Base-by-base conservation (phyloP, 2,113 vertebrate species). In the Arvicanthis niloticus region DNA sequence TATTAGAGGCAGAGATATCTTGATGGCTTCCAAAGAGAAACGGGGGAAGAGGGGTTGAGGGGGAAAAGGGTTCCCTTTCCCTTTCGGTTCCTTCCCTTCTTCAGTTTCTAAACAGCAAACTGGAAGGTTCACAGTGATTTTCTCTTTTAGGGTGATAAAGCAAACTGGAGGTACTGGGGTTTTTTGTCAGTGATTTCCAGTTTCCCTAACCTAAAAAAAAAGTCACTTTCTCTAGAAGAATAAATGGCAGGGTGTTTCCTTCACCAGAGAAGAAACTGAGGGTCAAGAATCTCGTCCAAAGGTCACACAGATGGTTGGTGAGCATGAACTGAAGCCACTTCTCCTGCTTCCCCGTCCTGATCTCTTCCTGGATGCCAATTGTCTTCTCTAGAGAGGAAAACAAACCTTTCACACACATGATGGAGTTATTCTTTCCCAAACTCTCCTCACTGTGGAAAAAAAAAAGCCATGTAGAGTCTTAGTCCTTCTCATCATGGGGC, bases 1-100 rank as follows among this genome's bases (percentile, higher is more conserved):
- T 98, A 73, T 93, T 97, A 98, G 87, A 97, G 97, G 90, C 98
- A 94, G 51, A 95, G 95, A 62, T 76, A 95, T 95, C 96, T 97
- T 97, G 92, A 97, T 98, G 89, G 87, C 97, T 96, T 97, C 97
- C 96, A 97, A 97, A 98, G 81, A 97, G 96, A 77, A 89, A 15
- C 34, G 4, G 62, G 45, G 9, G 76, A 51, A 8, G 58, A n/a
- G 34, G 60, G 60, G 58, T 0, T 22, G 17, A 11, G 65, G 53
- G 16, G 53, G 13, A 4, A 56, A 3, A 16, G 53, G 58, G 31
- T 34, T 4, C 2, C 31, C 67, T 68, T 68, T 68, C 3, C 5
- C 81, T 89, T 96, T 91, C 93, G n/a, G 37, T 34, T 31, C 29
- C 80, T 67, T 78, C 45, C 22, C 29, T 40, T 60, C 72, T 93